phyloP scores from a whole-genome alignment of 2,888 invertebrate species.

The Steinernema carpocapsae region DNA sequence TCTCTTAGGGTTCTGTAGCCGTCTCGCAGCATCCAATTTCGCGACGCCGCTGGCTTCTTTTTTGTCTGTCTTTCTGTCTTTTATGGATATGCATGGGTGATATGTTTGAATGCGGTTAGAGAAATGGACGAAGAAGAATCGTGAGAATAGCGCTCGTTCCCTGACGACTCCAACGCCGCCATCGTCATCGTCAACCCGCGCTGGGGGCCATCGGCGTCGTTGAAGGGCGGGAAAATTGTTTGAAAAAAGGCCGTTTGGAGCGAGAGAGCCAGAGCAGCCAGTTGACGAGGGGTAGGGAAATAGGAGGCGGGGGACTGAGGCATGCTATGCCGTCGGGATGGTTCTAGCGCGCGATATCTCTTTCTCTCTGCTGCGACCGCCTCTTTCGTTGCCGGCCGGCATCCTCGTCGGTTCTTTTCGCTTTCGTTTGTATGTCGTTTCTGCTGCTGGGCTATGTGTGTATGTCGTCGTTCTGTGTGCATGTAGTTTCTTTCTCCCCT shows the following conservation, averaged over 20 bases:
- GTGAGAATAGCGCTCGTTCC: constrained; percentile 23
- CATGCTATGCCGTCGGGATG: constrained; percentile 19
- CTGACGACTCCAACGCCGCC: constrained; percentile 11
- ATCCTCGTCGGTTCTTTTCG: constrained; percentile 14
- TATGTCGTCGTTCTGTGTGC: constrained; percentile 30
- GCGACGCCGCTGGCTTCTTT: not conserved
- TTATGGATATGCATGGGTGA: constrained; percentile 7
- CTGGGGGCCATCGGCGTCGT: constrained; percentile 17
- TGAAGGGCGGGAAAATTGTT: constrained; percentile 30
- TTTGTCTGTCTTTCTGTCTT: constrained; percentile 2
- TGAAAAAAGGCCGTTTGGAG: constrained; percentile 29
- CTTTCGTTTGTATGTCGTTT: constrained; percentile 19
- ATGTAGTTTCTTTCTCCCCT: constrained; percentile 25
- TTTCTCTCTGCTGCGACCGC: constrained; percentile 19
- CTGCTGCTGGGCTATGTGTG: constrained; percentile 21
- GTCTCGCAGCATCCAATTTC: not conserved
- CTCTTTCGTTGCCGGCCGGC: not conserved
- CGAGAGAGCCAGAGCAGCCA: too few relatives aligned
- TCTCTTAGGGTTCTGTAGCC: not conserved
- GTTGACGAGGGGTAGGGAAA: constrained; percentile 27
- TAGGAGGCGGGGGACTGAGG: constrained; percentile 25
- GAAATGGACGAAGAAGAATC: constrained; percentile 14
- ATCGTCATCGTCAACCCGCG: constrained; percentile 30
- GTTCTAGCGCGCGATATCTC: constrained; percentile 18
- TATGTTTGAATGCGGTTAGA: constrained; percentile 24